Conservation (phyloP, 2,113 vertebrate species). For the Myxocyprinus asiaticus region DNA sequence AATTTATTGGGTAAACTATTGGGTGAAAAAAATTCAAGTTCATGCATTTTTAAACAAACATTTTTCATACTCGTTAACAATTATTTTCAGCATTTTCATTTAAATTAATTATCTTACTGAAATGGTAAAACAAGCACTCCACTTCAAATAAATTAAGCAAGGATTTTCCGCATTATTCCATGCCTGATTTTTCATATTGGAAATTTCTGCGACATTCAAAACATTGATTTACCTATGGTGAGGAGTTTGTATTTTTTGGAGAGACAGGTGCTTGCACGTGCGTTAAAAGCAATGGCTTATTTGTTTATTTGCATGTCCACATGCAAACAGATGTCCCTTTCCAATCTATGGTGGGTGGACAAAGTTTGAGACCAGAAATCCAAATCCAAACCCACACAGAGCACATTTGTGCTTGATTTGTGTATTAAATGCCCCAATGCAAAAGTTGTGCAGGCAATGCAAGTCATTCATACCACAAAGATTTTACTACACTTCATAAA, state of each 20-base stretch:
- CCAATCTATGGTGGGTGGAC: conserved; percentile 28
- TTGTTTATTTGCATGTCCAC: conserved; percentile 50
- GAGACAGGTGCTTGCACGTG: background rate
- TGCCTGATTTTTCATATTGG: no score
- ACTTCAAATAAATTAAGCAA: no score
- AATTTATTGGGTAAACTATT: no score
- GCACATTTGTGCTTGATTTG: conserved; percentile 41
- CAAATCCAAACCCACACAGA: conserved; percentile 12
- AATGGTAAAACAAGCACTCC: no score
- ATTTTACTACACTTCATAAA: background rate
- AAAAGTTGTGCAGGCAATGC: conserved; percentile 6
- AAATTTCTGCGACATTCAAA: no score
- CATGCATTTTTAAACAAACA: no score
- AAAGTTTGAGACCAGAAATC: background rate
- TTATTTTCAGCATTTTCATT: no score
- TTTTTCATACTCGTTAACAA: no score
- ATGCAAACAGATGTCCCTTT: conserved; percentile 46
- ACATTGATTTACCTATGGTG: no score
- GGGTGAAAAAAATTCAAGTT: no score
- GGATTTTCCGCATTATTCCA: no score
- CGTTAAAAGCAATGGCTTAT: conserved; percentile 21
- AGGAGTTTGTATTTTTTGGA: background rate
- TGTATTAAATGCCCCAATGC: conserved; percentile 38
- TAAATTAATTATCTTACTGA: no score
- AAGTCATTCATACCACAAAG: conserved; percentile 18